phyloP scores from a whole-genome alignment of 2,113 vertebrate species.

The Puma concolor region DNA sequence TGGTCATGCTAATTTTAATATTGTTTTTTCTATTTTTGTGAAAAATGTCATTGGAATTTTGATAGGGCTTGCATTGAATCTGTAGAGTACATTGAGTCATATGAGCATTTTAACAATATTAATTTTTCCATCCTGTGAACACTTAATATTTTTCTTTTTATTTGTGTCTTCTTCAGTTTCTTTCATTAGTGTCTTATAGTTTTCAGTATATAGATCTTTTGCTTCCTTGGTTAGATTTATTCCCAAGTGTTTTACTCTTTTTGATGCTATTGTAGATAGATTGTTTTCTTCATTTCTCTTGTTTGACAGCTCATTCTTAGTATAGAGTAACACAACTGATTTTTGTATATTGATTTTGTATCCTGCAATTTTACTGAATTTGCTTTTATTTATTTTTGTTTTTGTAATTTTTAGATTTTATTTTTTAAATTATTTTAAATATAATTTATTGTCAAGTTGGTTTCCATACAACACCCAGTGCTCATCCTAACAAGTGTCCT shows the following conservation, averaged over 20 bases:
- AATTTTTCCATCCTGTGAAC: not conserved
- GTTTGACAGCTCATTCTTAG: not conserved
- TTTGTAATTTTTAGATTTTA: too few species aligned
- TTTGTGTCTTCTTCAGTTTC: not conserved
- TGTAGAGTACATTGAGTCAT: not conserved
- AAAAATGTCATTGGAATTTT: not conserved
- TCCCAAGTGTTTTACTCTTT: not conserved
- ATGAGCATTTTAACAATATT: not conserved
- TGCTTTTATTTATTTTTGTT: not conserved
- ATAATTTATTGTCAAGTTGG: too few species aligned
- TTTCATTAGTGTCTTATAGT: not conserved
- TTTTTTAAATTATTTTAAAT: too few species aligned
- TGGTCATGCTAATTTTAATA: not conserved
- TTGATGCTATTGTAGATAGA: not conserved
- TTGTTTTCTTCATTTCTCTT: not conserved
- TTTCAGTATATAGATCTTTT: not conserved
- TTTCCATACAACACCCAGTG: too few species aligned
- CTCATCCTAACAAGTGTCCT: too few species aligned
- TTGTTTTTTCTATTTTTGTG: not conserved
- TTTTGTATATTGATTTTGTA: not conserved
- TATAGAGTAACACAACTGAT: not conserved
- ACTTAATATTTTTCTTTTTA: not conserved
- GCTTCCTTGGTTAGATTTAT: not conserved
- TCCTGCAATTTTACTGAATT: not conserved
- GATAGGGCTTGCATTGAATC: not conserved